Evolutionary conservation across 1,140 invertebrate genomes (phyloP).

Genomic region (Medauroidea extradentata): DNA sequence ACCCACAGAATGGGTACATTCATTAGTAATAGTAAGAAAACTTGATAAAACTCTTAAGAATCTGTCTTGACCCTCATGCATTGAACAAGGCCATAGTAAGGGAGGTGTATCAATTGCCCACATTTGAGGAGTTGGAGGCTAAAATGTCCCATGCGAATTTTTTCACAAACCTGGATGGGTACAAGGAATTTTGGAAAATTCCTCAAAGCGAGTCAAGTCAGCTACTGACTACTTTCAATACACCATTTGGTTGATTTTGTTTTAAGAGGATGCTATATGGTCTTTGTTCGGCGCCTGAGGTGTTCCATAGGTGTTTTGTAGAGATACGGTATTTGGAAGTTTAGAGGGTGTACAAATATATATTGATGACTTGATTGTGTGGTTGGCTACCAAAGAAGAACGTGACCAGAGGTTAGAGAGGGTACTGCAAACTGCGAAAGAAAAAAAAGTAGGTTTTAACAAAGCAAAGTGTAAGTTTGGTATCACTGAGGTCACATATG

Average conservation of each 20-base stretch:
- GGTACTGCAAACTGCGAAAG: constrained; percentile 30
- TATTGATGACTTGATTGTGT: constrained; percentile 32
- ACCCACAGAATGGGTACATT: constrained; percentile 40
- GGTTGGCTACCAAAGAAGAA: constrained; percentile 23
- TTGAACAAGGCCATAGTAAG: constrained; percentile 39
- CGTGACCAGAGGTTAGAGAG: constrained; percentile 29
- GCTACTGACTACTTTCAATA: too few relatives aligned
- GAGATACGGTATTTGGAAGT: too few relatives aligned
- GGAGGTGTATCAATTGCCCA: constrained; percentile 30
- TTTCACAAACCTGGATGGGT: too few relatives aligned
- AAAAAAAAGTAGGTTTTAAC: constrained; percentile 32
- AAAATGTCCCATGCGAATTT: too few relatives aligned
- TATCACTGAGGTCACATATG: constrained; percentile 27
- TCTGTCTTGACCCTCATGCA: constrained; percentile 42
- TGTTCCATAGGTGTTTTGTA: too few relatives aligned
- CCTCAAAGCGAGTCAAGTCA: too few relatives aligned
- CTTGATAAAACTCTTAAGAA: constrained; percentile 33
- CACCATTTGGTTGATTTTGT: too few relatives aligned
- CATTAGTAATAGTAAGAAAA: constrained; percentile 38
- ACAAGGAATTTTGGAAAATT: too few relatives aligned
- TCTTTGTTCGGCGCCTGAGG: too few relatives aligned
- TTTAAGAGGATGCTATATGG: too few relatives aligned
- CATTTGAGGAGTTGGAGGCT: constrained; percentile 26
- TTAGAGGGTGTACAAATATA: neutral
- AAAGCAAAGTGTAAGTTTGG: constrained; percentile 31